phyloP scores from a whole-genome alignment of 2,113 vertebrate genomes.

The Verasper variegatus region DNA sequence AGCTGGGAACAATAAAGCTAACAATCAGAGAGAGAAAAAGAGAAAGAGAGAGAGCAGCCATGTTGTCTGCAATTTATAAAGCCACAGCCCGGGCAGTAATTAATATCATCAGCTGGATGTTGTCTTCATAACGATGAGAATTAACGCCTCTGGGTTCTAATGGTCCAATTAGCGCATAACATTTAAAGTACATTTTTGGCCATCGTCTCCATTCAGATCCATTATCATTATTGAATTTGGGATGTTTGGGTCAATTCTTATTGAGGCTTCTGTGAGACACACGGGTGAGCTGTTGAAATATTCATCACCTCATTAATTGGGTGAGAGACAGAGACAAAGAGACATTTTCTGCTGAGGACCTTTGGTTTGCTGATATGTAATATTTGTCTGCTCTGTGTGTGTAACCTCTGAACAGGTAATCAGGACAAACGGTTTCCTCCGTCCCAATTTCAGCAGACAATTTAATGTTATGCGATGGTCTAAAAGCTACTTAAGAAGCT shows the following conservation, averaged over 20 bases:
- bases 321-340: background rate
- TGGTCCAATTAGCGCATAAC: slow-evolving; percentile 72
- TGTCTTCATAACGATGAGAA: slow-evolving; percentile 68
- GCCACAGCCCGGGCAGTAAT: slow-evolving; percentile 72
- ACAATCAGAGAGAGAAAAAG: slow-evolving; percentile 65
- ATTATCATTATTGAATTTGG: slow-evolving; percentile 72
- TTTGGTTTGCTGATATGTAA: slow-evolving; percentile 23
- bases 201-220: slow-evolving; percentile 63
- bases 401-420: slow-evolving; percentile 11
- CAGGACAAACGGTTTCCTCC: background rate
- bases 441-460: background rate
- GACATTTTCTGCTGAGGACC: slow-evolving; percentile 12
- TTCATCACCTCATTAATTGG: slow-evolving; percentile 53
- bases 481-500: background rate
- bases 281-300: slow-evolving; percentile 46
- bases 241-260: slow-evolving; percentile 63
- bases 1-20: slow-evolving; percentile 75
- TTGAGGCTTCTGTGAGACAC: slow-evolving; percentile 61
- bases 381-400: slow-evolving; percentile 21
- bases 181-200: slow-evolving; percentile 75
- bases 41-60: slow-evolving; percentile 46
- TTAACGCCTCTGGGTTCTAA: slow-evolving; percentile 67
- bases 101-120: slow-evolving; percentile 76
- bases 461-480: slow-evolving; percentile 4
- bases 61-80: slow-evolving; percentile 73